phyloP scores from a whole-genome alignment of 2,113 vertebrate genomes.

The Struthidea cinerea region DNA sequence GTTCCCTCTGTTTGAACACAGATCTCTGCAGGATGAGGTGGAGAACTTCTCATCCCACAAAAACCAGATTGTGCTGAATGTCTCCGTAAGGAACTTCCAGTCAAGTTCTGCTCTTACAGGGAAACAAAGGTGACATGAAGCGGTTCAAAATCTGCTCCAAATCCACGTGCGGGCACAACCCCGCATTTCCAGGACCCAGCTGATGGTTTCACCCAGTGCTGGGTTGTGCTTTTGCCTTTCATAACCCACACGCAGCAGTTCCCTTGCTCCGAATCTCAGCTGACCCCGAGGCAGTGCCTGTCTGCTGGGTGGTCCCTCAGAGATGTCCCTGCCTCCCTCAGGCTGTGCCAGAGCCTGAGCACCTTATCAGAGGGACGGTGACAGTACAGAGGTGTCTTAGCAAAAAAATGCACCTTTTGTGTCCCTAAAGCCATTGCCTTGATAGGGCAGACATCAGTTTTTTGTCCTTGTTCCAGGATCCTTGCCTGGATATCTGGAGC shows the following conservation, averaged over 20 bases:
- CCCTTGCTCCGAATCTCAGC: background rate
- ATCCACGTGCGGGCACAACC: background rate
- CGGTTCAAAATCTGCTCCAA: background rate
- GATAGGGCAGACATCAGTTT: background rate
- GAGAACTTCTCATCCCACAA: background rate
- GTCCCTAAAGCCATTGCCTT: background rate
- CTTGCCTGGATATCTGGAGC: background rate
- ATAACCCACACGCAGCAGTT: fast-evolving
- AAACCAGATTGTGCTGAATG: background rate
- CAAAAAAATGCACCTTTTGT: background rate
- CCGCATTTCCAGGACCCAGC: background rate
- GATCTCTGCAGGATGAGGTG: background rate
- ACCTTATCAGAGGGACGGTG: background rate
- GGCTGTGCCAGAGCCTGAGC: background rate
- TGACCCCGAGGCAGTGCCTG: background rate
- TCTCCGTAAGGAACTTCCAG: background rate
- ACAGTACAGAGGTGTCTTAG: background rate
- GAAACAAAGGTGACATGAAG: background rate
- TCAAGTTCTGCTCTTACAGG: background rate
- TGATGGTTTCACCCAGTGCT: background rate
- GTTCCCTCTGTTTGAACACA: background rate
- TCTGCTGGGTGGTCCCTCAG: background rate
- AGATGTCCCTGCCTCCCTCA: background rate
- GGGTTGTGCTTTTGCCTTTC: background rate
- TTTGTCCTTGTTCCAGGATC: background rate